Evolutionary conservation across 1,140 invertebrate genomes (phyloP).

Genomic region (Teleogryllus occipitalis): DNA sequence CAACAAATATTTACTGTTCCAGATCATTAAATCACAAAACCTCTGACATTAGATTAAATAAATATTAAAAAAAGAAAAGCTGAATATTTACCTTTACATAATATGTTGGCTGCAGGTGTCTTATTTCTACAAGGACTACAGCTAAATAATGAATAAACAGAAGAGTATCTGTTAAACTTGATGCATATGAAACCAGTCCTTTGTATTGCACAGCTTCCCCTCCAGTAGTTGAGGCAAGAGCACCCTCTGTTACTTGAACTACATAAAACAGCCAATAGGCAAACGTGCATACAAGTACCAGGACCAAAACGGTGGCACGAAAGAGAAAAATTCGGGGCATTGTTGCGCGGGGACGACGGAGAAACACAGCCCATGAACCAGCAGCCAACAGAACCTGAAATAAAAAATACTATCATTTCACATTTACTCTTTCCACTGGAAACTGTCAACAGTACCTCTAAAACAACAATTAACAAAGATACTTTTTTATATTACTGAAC

Average conservation of each 20-base stretch:
- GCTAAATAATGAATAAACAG: conserved; percentile 93
- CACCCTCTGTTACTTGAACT: conserved; percentile 76
- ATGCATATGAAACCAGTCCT: conserved; percentile 81
- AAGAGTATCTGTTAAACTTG: conserved; percentile 83
- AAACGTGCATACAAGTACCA: conserved; percentile 88
- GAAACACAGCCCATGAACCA: conserved; percentile 84
- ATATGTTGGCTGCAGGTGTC: conserved; percentile 81
- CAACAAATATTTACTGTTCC: too few relatives aligned
- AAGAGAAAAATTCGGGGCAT: conserved; percentile 91
- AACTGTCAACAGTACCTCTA: too few relatives aligned
- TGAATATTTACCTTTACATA: conserved; percentile 64
- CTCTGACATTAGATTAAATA: too few relatives aligned
- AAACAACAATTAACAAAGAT: too few relatives aligned
- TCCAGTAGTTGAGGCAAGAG: conserved; percentile 62
- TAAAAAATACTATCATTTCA: neutral
- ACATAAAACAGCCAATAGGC: conserved; percentile 97
- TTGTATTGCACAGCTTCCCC: conserved; percentile 73
- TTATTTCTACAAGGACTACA: conserved; percentile 83
- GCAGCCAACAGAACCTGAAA: conserved; percentile 66
- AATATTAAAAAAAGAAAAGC: too few relatives aligned
- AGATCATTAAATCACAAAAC: too few relatives aligned
- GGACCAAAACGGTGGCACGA: conserved; percentile 73
- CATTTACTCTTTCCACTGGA: too few relatives aligned
- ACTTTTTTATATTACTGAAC: too few relatives aligned
- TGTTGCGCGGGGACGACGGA: conserved; percentile 67